Evolutionary conservation across 2,888 invertebrate genomes (phyloP).

Genomic region (Caenorhabditis sp.): DNA sequence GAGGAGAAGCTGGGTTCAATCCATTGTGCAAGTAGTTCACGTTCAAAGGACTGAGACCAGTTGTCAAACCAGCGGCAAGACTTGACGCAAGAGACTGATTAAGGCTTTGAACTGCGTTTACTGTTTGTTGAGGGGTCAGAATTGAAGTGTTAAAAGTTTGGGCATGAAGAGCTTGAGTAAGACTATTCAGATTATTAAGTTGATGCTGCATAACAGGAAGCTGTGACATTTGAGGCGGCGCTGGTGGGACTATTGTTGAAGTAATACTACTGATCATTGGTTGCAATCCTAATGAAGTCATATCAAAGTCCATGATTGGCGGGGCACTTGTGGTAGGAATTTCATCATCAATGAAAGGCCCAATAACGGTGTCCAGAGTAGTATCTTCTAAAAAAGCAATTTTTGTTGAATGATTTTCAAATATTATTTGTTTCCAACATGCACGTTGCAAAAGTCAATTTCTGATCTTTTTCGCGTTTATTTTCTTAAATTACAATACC

Average conservation of each 20-base stretch:
- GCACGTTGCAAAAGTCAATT: too few species aligned
- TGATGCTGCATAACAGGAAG: slow-evolving; percentile 63
- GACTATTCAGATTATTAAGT: slow-evolving; percentile 53
- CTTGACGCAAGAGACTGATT: slow-evolving; percentile 69
- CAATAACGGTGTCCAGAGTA: slow-evolving; percentile 75
- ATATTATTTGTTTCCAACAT: too few species aligned
- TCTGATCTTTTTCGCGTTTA: too few species aligned
- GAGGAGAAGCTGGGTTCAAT: slow-evolving; percentile 69
- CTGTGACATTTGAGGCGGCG: slow-evolving; percentile 22
- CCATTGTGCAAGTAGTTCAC: slow-evolving; percentile 66
- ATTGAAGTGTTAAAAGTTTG: slow-evolving; percentile 60
- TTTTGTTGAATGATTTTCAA: too few species aligned
- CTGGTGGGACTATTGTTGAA: slow-evolving; percentile 30
- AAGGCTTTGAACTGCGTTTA: slow-evolving; percentile 53
- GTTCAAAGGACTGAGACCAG: slow-evolving; percentile 68
- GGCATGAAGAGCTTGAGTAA: slow-evolving; percentile 59
- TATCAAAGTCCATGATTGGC: slow-evolving; percentile 42
- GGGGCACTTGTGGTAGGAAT: slow-evolving; percentile 56
- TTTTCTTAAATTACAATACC: too few species aligned
- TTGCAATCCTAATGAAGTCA: slow-evolving; percentile 54
- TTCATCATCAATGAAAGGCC: slow-evolving; percentile 71
- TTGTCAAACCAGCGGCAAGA: slow-evolving; percentile 66
- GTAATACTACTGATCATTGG: slow-evolving; percentile 57
- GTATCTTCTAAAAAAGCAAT: slow-evolving; percentile 73
- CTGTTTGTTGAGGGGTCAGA: slow-evolving; percentile 56